These are phyloP conservation scores for Drosophila arizonae DNA, from an alignment of 1,140 invertebrate species.

Conservation along the genomic window DNA sequence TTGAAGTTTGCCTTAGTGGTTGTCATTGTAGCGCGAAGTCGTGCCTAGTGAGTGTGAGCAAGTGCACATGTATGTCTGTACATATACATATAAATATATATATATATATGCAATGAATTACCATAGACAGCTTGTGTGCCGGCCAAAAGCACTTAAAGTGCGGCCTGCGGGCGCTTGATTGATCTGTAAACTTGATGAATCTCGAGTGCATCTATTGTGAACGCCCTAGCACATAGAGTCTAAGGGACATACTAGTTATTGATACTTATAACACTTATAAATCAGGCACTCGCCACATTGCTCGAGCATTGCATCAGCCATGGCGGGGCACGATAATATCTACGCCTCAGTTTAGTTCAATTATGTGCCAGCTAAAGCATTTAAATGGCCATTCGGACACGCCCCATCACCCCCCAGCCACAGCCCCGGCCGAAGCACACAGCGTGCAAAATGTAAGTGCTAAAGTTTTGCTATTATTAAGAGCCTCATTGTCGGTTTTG, in stretches of 20 bases:
- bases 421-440: conserved; percentile 8
- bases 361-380: conserved; percentile 52
- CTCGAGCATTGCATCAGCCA: conserved; percentile 31
- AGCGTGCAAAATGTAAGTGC: conserved; percentile 65
- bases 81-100: background rate
- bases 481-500: conserved; percentile 75
- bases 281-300: conserved; percentile 32
- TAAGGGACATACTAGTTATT: background rate
- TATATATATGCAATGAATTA: background rate
- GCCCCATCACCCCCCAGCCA: background rate
- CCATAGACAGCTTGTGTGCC: conserved; percentile 14
- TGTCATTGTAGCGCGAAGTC: conserved; percentile 11
- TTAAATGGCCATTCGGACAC: conserved; percentile 56
- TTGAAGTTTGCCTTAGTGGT: conserved; percentile 40
- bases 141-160: background rate
- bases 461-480: conserved; percentile 78
- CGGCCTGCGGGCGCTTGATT: background rate
- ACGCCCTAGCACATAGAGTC: conserved; percentile 31
- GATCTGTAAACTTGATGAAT: conserved; percentile 50
- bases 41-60: conserved; percentile 8
- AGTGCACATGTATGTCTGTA: background rate
- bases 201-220: conserved; percentile 44
- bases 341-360: conserved; percentile 27
- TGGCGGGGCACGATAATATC: conserved; percentile 25
- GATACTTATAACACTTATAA: conserved; percentile 30